Evolutionary conservation across 2,888 invertebrate genomes (phyloP).

Genomic region (Busseola fusca): DNA sequence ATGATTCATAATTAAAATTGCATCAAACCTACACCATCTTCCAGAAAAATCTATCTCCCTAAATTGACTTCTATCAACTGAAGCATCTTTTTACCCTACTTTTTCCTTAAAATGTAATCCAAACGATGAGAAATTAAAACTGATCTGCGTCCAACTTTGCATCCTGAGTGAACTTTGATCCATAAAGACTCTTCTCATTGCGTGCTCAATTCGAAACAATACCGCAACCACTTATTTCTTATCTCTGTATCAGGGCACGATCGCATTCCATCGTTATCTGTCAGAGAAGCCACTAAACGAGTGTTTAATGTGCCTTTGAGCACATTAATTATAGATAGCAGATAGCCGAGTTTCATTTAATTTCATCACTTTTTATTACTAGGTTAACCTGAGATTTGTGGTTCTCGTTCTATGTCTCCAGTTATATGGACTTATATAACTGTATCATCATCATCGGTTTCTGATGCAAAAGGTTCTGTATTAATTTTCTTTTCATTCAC

Average conservation of each 20-base stretch:
- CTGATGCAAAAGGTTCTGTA: background rate
- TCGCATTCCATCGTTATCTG: slow-evolving; percentile 84
- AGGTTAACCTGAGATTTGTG: slow-evolving; percentile 49
- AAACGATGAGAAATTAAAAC: slow-evolving; percentile 52
- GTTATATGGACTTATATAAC: slow-evolving; percentile 4
- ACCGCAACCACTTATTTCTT: slow-evolving; percentile 78
- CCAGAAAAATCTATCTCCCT: background rate
- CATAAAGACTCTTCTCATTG: slow-evolving; percentile 65
- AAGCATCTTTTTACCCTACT: slow-evolving; percentile 11
- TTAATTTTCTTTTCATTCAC: slow-evolving; percentile 8
- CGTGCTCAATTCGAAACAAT: slow-evolving; percentile 81
- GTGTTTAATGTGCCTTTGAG: slow-evolving; percentile 80
- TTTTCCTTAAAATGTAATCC: slow-evolving; percentile 19
- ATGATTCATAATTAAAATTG: background rate
- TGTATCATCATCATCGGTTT: slow-evolving; percentile 4
- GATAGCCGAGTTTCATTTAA: slow-evolving; percentile 74
- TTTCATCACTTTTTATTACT: slow-evolving; percentile 77
- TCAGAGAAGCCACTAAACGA: slow-evolving; percentile 73
- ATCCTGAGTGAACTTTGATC: slow-evolving; percentile 64
- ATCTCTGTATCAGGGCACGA: slow-evolving; percentile 79
- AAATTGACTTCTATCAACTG: slow-evolving; percentile 8
- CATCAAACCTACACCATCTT: background rate
- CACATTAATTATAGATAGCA: slow-evolving; percentile 79
- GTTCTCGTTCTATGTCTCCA: slow-evolving; percentile 35
- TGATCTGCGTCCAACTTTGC: slow-evolving; percentile 34